Percentiles rank a stretch among this genome's conserved stretches.
These are phyloP conservation scores for Sinotaia quadrata DNA, from an alignment of 2,888 invertebrate genomes.

Conservation along the genomic window DNA sequence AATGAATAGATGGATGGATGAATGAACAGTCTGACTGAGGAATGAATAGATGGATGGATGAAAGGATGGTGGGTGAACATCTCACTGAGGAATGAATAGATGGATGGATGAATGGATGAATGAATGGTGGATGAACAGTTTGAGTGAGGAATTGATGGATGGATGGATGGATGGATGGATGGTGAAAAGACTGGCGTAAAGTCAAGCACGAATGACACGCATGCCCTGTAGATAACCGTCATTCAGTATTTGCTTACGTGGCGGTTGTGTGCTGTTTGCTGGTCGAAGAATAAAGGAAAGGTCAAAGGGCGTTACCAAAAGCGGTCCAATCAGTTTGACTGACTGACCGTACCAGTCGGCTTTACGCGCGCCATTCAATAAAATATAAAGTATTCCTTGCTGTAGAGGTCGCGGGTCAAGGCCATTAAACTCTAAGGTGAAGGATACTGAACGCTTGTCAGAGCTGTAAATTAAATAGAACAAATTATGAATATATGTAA, in stretches of 20 bases:
- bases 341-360: constrained; percentile 21
- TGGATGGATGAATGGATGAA: too few species aligned
- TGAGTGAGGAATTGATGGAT: too few species aligned
- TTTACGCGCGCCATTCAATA: constrained; percentile 27
- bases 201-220: too few species aligned
- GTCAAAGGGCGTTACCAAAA: constrained; percentile 35
- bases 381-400: constrained; percentile 28
- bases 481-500: background rate
- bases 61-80: too few species aligned
- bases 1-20: too few species aligned
- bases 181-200: too few species aligned
- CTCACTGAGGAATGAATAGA: too few species aligned
- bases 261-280: constrained; percentile 22
- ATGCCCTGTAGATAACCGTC: too few species aligned
- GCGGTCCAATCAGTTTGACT: constrained; percentile 37
- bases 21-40: too few species aligned
- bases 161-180: too few species aligned
- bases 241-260: constrained; percentile 7
- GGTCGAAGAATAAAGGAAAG: constrained; percentile 25
- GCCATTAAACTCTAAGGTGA: constrained; percentile 30
- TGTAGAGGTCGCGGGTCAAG: constrained; percentile 30
- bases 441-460: constrained; percentile 19
- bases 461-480: constrained; percentile 9
- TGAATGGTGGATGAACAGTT: too few species aligned
- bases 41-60: too few species aligned